These are phyloP conservation scores for Fundulus diaphanus DNA, from an alignment of 2,797 vertebrate genomes.

Conservation along the genomic window DNA sequence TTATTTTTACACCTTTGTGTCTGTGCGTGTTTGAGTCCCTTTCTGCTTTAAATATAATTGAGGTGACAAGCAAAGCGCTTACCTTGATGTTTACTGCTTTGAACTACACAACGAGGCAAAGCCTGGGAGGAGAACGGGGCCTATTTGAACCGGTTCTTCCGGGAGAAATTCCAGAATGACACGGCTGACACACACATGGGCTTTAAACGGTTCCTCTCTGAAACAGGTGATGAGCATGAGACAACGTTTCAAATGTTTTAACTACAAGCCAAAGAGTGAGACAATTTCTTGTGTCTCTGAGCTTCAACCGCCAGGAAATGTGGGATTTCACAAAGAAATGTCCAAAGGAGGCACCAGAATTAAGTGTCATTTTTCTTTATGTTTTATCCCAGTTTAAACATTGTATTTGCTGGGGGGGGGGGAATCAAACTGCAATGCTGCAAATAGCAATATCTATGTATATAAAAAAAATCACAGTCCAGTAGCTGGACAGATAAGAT, in stretches of 20 bases:
- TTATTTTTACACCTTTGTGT: constrained; percentile 61
- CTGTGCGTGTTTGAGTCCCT: constrained; percentile 63
- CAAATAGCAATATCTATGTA: constrained; percentile 15
- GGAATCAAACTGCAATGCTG: constrained; percentile 36
- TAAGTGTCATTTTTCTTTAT: constrained; percentile 35
- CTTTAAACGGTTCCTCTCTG: constrained; percentile 71
- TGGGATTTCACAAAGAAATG: constrained; percentile 13
- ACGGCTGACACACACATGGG: constrained; percentile 69
- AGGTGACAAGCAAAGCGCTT: constrained; percentile 80
- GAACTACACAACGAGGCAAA: constrained; percentile 76
- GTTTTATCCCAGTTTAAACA: constrained; percentile 21
- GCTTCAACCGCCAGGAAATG: constrained; percentile 60
- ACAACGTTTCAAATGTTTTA: constrained; percentile 72
- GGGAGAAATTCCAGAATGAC: constrained; percentile 73
- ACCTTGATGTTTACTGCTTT: constrained; percentile 83
- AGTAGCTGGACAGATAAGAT: constrained; percentile 10
- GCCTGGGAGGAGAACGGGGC: constrained; percentile 67
- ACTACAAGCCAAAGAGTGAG: constrained; percentile 64
- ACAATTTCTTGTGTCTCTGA: constrained; percentile 64
- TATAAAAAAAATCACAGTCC: constrained; percentile 13
- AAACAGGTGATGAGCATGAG: constrained; percentile 67
- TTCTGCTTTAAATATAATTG: constrained; percentile 70
- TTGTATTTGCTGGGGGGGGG: constrained; percentile 29
- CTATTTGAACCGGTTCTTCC: constrained; percentile 84
- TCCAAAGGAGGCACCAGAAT: constrained; percentile 23